Conservation (phyloP, 2,797 vertebrate genomes). For the Poeciliopsis paucimaculata region DNA sequence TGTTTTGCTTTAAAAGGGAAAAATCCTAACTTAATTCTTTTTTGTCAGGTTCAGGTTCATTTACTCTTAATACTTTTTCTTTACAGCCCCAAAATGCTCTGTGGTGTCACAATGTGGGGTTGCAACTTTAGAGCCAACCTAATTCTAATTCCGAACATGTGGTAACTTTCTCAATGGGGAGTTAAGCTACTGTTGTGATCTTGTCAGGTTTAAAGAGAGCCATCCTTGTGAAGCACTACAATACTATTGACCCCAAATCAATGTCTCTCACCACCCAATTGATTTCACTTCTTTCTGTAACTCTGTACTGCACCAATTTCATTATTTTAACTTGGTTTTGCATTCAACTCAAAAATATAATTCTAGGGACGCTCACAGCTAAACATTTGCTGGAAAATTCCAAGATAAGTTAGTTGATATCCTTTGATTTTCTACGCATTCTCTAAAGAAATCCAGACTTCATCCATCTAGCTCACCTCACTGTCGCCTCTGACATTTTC, state of each 20-base stretch:
- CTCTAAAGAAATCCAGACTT: constrained; percentile 48
- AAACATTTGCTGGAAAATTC: not conserved
- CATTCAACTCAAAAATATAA: not conserved
- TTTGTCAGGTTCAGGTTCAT: not conserved
- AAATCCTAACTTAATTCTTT: not conserved
- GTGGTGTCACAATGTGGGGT: not conserved
- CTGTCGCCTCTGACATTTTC: constrained; percentile 50
- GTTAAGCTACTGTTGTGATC: not conserved
- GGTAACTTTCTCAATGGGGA: not conserved
- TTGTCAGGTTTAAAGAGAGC: not conserved
- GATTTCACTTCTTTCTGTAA: not conserved
- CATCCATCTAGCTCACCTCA: constrained; percentile 41
- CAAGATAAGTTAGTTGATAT: not conserved
- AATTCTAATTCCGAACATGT: not conserved
- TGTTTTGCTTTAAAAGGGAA: not conserved
- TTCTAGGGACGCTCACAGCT: not conserved
- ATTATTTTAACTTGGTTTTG: not conserved
- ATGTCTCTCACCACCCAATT: not conserved
- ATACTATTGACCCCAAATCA: not conserved
- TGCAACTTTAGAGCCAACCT: not conserved
- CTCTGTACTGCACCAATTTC: not conserved
- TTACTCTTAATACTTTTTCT: not conserved
- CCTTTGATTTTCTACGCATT: not conserved
- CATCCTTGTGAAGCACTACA: not conserved
- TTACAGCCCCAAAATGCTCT: not conserved